A percentile compares a stretch with the other conserved stretches of the same genome.
Conservation (phyloP, 2,888 invertebrate species). For the Tipula vernalis region DNA sequence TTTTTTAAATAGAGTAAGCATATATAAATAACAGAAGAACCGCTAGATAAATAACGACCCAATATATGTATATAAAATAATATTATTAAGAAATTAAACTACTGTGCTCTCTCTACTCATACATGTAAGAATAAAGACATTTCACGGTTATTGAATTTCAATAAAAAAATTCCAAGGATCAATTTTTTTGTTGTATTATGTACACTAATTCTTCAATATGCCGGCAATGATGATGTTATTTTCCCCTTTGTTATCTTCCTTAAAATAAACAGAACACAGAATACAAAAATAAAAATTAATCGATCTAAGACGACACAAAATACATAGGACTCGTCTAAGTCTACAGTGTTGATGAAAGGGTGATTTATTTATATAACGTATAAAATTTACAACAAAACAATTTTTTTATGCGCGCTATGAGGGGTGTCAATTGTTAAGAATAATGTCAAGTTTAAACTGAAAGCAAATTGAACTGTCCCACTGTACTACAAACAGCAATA, state of each 20-base stretch:
- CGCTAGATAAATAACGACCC: background rate
- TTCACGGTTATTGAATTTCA: background rate
- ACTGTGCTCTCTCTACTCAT: background rate
- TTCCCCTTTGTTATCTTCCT: background rate
- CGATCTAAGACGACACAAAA: background rate
- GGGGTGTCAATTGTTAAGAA: background rate
- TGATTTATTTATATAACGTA: background rate
- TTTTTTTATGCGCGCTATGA: background rate
- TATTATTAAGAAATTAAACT: background rate
- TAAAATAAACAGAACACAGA: background rate
- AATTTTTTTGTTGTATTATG: background rate
- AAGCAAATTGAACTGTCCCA: background rate
- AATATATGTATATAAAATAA: background rate
- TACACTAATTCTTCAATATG: background rate
- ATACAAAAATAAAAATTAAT: background rate
- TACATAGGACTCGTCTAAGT: background rate
- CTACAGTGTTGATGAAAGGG: background rate
- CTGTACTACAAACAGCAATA: background rate
- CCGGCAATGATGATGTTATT: background rate
- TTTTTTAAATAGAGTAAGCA: background rate
- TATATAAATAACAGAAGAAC: background rate
- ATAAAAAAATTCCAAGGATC: background rate
- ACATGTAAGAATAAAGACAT: background rate
- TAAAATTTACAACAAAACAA: background rate
- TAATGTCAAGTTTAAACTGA: background rate